Base-by-base conservation (phyloP, 2,888 invertebrate species). In the Meiosimyza decipiens region DNA sequence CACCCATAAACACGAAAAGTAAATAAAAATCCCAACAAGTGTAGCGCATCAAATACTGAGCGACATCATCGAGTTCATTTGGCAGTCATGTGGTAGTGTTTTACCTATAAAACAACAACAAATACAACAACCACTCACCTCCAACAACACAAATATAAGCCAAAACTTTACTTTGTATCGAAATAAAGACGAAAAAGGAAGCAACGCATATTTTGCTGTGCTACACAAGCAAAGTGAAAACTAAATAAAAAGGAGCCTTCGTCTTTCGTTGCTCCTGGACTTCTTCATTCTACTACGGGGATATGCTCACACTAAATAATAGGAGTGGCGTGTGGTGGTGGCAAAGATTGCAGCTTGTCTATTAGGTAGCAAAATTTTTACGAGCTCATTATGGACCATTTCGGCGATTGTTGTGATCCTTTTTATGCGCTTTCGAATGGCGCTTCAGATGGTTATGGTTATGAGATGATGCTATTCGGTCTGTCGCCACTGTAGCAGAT, bases 351-450 rank as follows among this genome's bases (percentile, higher is more conserved):
- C 82, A 80, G 83, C 62, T 47, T 85, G 86, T 86, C 84, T 86
- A 87, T 87, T 87, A 87, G 87, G 87, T 87, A 87, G 84, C 86
- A 86, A 87, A 86, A 87, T 86, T 87, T 86, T 87, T 87, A 87
- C 84, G 85, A 85, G 83, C 86, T 87, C 86, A 87, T 87, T 87
- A 87, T 86, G 87, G 86, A 83, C 86, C 86, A 87, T 87, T 87
- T 87, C 84, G 85, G 84, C 87, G 85, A 87, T 87, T 87, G 87
- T 86, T 87, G 86, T 85, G 86, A 87, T 87, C 87, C 87, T 87
- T 87, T 62, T 87, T 87, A 85, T 86, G 86, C 83, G 83, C 85
- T 82, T 83, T 84, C 85, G 84, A 84, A 84, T 84, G 84, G 82
- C 84, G 85, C 82, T 80, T 79, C 83, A 70, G 84, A 84, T 85